Conservation (phyloP, 1,140 invertebrate genomes). For the Aphelinus atriplicis region DNA sequence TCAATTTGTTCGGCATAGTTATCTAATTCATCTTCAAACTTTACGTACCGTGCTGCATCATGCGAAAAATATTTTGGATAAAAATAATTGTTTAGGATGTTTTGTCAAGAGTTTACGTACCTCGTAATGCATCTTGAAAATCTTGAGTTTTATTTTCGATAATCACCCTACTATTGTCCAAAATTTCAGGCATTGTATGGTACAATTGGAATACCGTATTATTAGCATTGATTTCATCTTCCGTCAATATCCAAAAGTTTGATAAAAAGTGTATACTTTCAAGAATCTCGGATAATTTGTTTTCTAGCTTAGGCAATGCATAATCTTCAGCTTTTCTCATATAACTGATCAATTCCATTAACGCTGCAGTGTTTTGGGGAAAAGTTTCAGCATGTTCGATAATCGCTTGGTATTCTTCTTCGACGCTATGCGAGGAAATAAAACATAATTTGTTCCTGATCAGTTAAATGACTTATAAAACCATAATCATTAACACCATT, state of each 20-base stretch:
- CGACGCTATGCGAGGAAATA: conserved; percentile 69
- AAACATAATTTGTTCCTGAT: background rate
- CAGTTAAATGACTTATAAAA: too few relatives aligned
- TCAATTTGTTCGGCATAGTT: conserved; percentile 84
- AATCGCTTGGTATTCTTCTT: conserved; percentile 84
- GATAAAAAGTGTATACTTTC: conserved; percentile 78
- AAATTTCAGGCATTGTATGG: conserved; percentile 78
- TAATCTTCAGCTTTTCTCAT: conserved; percentile 77
- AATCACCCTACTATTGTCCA: conserved; percentile 82
- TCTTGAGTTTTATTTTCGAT: conserved; percentile 85
- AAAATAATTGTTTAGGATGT: too few relatives aligned
- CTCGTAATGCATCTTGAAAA: conserved; percentile 84
- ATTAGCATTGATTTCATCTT: conserved; percentile 84
- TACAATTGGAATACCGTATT: conserved; percentile 87
- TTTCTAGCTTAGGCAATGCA: conserved; percentile 79
- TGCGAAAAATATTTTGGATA: conserved; percentile 17
- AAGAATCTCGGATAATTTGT: conserved; percentile 75
- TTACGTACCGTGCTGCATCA: conserved; percentile 69
- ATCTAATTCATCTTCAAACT: conserved; percentile 84
- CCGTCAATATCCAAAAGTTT: conserved; percentile 80
- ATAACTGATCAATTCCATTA: conserved; percentile 87
- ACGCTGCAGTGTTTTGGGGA: conserved; percentile 81
- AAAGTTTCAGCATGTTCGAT: conserved; percentile 79
- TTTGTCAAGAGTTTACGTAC: conserved; percentile 40
- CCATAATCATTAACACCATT: too few relatives aligned